phyloP scores from a whole-genome alignment of 1,140 invertebrate genomes.

The Cryptotermes secundus region DNA sequence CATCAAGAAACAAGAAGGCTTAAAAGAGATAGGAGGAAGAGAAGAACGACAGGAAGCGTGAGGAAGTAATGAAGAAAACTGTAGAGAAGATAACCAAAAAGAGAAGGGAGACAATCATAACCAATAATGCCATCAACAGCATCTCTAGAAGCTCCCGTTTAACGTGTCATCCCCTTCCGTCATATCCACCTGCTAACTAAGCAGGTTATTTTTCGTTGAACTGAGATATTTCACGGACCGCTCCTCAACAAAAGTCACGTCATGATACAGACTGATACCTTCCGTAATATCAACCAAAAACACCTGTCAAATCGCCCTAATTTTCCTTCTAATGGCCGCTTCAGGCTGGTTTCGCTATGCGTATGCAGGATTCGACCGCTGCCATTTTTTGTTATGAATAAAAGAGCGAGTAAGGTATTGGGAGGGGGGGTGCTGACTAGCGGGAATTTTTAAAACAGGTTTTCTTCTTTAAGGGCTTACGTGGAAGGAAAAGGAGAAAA shows the following conservation, averaged over 20 bases:
- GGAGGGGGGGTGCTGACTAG: background rate
- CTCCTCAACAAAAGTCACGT: background rate
- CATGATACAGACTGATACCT: background rate
- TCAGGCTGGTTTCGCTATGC: background rate
- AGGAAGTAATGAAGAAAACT: no score
- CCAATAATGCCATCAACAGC: no score
- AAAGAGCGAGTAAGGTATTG: background rate
- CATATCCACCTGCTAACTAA: background rate
- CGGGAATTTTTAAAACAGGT: constrained; percentile 19
- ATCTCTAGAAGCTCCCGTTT: no score
- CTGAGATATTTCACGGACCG: no score
- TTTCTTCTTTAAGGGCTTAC: constrained; percentile 17
- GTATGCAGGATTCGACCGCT: background rate
- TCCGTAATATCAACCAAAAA: background rate
- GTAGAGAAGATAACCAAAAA: no score
- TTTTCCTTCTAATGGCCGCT: background rate
- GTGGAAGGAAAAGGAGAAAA: background rate
- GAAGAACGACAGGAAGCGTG: no score
- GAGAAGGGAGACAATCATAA: no score
- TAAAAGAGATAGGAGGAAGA: no score
- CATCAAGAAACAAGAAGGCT: no score
- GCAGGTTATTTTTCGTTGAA: no score
- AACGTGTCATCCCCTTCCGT: background rate
- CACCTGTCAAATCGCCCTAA: constrained; percentile 9
- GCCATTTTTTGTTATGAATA: background rate